A percentile compares a stretch with the other conserved stretches of the same genome.
phyloP scores from a whole-genome alignment of 2,797 vertebrate genomes.

The Carcharodon carcharias region DNA sequence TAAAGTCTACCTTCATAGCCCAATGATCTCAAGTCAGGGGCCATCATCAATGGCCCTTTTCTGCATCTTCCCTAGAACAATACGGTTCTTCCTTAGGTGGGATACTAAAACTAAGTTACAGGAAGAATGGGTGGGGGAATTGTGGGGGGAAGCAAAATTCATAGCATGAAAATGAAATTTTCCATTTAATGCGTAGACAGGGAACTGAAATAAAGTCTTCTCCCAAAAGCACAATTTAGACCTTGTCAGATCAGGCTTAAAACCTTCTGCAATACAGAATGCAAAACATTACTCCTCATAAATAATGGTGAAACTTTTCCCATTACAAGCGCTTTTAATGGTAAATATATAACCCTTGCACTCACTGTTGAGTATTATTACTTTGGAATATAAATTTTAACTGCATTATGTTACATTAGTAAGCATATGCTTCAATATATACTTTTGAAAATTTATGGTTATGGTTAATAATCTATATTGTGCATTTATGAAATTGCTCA shows the following conservation, averaged over 20 bases:
- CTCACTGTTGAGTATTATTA: not conserved
- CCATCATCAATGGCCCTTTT: too few species aligned
- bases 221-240: not conserved
- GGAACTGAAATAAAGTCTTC: not conserved
- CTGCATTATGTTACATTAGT: not conserved
- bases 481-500: not conserved
- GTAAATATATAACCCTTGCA: not conserved
- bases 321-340: not conserved
- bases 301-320: constrained; percentile 1
- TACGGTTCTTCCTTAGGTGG: too few species aligned
- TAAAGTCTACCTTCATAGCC: too few species aligned
- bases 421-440: not conserved
- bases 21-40: too few species aligned
- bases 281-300: not conserved
- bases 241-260: not conserved
- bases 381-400: not conserved
- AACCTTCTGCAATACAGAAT: not conserved
- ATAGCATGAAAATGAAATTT: not conserved
- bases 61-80: too few species aligned
- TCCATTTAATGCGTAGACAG: not conserved
- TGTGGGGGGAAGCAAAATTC: too few species aligned
- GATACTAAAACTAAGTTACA: too few species aligned
- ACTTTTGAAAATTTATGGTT: not conserved
- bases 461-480: not conserved
- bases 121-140: too few species aligned